Conservation (phyloP, 1,140 invertebrate genomes). For the Atopsyche davidsoni region DNA sequence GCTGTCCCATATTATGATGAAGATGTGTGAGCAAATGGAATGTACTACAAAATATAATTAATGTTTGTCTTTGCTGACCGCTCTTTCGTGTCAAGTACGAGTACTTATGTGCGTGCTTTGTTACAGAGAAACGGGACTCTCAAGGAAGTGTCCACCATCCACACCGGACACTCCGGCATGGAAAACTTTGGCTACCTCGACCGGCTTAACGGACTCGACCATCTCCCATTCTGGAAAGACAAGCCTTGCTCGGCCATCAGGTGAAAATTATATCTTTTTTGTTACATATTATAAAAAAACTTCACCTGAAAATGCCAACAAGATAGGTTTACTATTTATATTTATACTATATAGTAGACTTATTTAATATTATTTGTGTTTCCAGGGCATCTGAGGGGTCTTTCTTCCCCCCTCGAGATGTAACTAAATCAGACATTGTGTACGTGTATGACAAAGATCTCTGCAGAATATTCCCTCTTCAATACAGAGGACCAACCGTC, state of each 20-base stretch:
- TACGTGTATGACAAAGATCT: constrained; percentile 81
- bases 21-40: too few species aligned
- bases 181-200: constrained; percentile 72
- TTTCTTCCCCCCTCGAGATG: constrained; percentile 69
- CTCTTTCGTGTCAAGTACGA: neutral
- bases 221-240: constrained; percentile 69
- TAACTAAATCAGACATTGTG: constrained; percentile 66
- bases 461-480: constrained; percentile 70
- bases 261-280: constrained; percentile 27
- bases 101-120: constrained; percentile 4
- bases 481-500: constrained; percentile 58
- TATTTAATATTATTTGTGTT: constrained; percentile 13
- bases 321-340: neutral
- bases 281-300: neutral
- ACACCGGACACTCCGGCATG: constrained; percentile 66
- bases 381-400: constrained; percentile 76
- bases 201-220: constrained; percentile 67
- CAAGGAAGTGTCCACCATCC: constrained; percentile 73
- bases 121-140: constrained; percentile 74
- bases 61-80: too few species aligned
- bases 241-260: constrained; percentile 70
- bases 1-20: too few species aligned
- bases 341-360: constrained; percentile 1
- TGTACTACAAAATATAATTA: too few species aligned
- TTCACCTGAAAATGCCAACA: neutral